phyloP scores from a whole-genome alignment of 2,797 vertebrate genomes.

The Pogonophryne albipinna region DNA sequence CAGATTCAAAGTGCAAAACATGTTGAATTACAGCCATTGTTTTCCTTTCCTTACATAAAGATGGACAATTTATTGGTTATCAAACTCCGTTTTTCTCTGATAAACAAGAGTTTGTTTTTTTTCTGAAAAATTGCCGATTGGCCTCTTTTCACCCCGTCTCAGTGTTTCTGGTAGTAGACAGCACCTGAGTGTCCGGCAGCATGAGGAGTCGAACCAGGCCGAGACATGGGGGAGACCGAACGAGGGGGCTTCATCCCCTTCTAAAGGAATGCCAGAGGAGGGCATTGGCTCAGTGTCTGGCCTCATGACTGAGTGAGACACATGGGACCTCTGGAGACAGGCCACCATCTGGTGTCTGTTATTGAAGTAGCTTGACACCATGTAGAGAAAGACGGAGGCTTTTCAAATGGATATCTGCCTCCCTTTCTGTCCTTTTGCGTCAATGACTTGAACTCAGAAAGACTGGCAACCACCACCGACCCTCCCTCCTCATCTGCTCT shows the following conservation, averaged over 20 bases:
- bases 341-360: slow-evolving; percentile 82
- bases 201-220: slow-evolving; percentile 64
- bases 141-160: background rate
- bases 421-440: slow-evolving; percentile 51
- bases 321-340: slow-evolving; percentile 72
- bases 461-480: slow-evolving; percentile 26
- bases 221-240: slow-evolving; percentile 64
- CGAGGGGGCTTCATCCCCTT: slow-evolving; percentile 64
- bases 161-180: slow-evolving; percentile 7
- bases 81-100: background rate
- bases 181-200: slow-evolving; percentile 58
- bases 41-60: slow-evolving; percentile 28
- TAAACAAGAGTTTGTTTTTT: background rate
- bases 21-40: slow-evolving; percentile 21
- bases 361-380: slow-evolving; percentile 50
- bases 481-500: slow-evolving; percentile 13
- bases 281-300: slow-evolving; percentile 71
- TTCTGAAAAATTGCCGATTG: slow-evolving; percentile 11
- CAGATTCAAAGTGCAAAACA: slow-evolving; percentile 24
- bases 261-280: slow-evolving; percentile 77
- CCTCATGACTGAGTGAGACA: slow-evolving; percentile 76
- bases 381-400: slow-evolving; percentile 45
- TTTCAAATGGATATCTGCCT: slow-evolving; percentile 32
- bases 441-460: slow-evolving; percentile 37
- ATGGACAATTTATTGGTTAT: background rate